Evolutionary conservation across 1,140 invertebrate genomes (phyloP).

Genomic region (Holcopasites calliopsidis): DNA sequence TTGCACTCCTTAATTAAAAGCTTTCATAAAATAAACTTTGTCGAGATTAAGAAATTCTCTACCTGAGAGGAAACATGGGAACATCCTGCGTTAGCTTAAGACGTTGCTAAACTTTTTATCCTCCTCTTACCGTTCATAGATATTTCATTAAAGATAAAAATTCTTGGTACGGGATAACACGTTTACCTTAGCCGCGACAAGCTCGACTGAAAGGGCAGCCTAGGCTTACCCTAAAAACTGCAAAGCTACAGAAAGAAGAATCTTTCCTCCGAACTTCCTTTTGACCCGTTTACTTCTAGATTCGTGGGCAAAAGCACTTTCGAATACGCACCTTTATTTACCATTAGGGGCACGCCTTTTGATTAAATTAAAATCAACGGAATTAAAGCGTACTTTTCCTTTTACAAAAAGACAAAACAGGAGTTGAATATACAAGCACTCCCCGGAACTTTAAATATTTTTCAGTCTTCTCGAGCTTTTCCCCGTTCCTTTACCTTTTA

Average conservation of each 20-base stretch:
- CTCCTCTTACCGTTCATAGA: too few relatives aligned
- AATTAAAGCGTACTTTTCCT: background rate
- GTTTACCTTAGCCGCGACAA: background rate
- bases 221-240: background rate
- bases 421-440: background rate
- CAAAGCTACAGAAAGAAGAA: background rate
- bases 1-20: too few relatives aligned
- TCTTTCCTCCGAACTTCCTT: background rate
- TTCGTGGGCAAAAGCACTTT: background rate
- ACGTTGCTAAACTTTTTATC: too few relatives aligned
- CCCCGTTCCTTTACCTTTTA: background rate
- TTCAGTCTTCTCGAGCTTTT: background rate
- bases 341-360: background rate
- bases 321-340: background rate
- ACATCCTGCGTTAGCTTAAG: too few relatives aligned
- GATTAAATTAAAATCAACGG: slow-evolving; percentile 13
- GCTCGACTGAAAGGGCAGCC: background rate
- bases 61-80: too few relatives aligned
- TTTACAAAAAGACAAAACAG: background rate
- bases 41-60: too few relatives aligned
- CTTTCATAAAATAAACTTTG: too few relatives aligned
- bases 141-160: background rate
- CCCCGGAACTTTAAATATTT: background rate
- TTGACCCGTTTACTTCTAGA: background rate
- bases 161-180: background rate